Evolutionary conservation across 2,888 invertebrate species (phyloP).

Genomic region (Nasonia oneida): DNA sequence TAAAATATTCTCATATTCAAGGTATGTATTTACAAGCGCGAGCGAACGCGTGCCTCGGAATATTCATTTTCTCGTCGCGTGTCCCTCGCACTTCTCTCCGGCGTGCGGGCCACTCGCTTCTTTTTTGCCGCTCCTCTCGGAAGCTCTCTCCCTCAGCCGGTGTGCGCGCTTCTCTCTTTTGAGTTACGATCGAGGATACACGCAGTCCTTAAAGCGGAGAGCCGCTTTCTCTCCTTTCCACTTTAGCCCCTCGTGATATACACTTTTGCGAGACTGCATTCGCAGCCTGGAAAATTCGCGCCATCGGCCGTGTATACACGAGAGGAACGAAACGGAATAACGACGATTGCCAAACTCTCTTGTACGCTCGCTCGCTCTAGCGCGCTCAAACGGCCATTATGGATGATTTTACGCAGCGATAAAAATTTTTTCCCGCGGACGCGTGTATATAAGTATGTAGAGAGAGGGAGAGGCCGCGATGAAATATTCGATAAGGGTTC

Average conservation of each 20-base stretch:
- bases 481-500: conserved; percentile 6
- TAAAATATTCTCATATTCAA: conserved; percentile 76
- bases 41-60: conserved; percentile 61
- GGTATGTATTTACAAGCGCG: conserved; percentile 72
- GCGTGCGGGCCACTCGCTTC: not conserved
- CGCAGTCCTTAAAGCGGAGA: not conserved
- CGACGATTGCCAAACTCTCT: not conserved
- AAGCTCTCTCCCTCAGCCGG: not conserved
- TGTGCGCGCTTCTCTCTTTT: not conserved
- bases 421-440: conserved; percentile 32
- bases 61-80: conserved; percentile 51
- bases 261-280: conserved; percentile 22
- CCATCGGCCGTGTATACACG: not conserved
- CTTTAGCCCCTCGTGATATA: conserved; percentile 5
- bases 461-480: not conserved
- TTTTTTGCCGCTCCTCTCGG: conserved; percentile 1
- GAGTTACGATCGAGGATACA: conserved; percentile 43
- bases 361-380: too few species aligned
- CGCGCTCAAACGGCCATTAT: conserved; percentile 7
- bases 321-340: conserved; percentile 20
- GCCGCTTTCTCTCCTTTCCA: not conserved
- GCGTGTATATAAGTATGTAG: not conserved
- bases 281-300: conserved; percentile 6
- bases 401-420: not conserved
- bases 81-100: not conserved